phyloP scores from a whole-genome alignment of 2,797 vertebrate species.

The Gymnothorax reevesii region DNA sequence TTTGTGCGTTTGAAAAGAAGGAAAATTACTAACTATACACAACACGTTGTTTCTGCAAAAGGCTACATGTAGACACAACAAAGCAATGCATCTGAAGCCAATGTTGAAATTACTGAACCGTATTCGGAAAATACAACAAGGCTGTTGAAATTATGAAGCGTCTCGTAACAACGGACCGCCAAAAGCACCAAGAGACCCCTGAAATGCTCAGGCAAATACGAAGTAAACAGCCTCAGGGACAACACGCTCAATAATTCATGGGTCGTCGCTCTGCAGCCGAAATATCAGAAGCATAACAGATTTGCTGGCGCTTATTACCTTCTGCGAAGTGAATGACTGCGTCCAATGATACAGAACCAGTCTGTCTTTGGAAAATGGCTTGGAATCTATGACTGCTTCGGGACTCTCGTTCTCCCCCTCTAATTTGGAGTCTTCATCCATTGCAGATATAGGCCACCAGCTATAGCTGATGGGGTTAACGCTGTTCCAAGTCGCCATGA shows the following conservation, averaged over 20 bases:
- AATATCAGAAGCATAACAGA: neutral
- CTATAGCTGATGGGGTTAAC: constrained; percentile 99
- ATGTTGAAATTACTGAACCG: neutral
- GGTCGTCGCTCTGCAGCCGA: neutral
- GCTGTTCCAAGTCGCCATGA: constrained; percentile 99
- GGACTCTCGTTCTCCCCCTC: constrained; percentile 81
- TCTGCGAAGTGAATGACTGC: constrained; percentile 97
- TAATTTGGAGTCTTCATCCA: constrained; percentile 87
- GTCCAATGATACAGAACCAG: constrained; percentile 98
- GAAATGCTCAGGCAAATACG: neutral
- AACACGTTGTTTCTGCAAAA: neutral
- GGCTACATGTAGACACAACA: neutral
- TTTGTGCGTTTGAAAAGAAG: neutral
- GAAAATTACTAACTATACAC: neutral
- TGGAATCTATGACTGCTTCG: constrained; percentile 77
- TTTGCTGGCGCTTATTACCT: constrained; percentile 75
- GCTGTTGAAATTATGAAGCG: neutral
- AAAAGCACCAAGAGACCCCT: no score
- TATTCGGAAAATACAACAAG: neutral
- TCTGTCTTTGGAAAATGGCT: constrained; percentile 87
- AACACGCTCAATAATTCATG: constrained; percentile 5
- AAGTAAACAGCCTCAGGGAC: neutral
- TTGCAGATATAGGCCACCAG: constrained; percentile 99
- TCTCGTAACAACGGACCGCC: no score
- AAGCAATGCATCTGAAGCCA: neutral